phyloP scores from a whole-genome alignment of 2,797 vertebrate species.

The Ispidina picta region DNA sequence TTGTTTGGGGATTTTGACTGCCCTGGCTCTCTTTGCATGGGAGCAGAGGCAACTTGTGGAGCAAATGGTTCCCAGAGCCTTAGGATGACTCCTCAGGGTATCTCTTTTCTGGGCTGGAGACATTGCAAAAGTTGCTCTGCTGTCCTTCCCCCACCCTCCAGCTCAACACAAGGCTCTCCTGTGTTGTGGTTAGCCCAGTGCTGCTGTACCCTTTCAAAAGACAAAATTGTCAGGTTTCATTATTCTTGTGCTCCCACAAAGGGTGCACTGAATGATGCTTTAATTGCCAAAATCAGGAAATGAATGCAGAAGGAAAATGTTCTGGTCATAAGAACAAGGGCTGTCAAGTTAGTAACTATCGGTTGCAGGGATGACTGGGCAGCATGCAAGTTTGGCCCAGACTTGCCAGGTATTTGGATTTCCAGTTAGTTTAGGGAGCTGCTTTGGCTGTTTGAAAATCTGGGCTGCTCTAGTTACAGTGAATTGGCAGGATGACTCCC shows the following conservation, averaged over 20 bases:
- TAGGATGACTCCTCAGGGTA: not conserved
- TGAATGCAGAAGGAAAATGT: not conserved
- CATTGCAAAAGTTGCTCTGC: not conserved
- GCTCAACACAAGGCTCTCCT: rapidly evolving
- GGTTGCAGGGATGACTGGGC: not conserved
- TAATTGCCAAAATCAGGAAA: not conserved
- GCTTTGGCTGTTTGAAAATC: not conserved
- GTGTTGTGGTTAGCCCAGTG: rapidly evolving
- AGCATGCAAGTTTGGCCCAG: not conserved
- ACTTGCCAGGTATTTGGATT: constrained; percentile 21
- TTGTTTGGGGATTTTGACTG: not conserved
- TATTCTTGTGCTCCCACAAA: not conserved
- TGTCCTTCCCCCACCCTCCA: not conserved
- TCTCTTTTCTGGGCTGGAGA: not conserved
- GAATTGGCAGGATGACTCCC: constrained; percentile 16
- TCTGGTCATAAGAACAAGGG: not conserved
- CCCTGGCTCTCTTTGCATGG: not conserved
- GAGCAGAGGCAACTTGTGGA: not conserved
- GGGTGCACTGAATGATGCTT: not conserved
- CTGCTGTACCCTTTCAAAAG: not conserved
- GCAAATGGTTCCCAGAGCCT: not conserved
- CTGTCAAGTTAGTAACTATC: not conserved
- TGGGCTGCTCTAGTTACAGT: not conserved
- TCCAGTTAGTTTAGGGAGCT: not conserved
- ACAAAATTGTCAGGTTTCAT: not conserved